Percentiles rank a stretch among this genome's conserved stretches.
Conservation (phyloP, 2,113 vertebrate species). For the Poeciliopsis prolifica region DNA sequence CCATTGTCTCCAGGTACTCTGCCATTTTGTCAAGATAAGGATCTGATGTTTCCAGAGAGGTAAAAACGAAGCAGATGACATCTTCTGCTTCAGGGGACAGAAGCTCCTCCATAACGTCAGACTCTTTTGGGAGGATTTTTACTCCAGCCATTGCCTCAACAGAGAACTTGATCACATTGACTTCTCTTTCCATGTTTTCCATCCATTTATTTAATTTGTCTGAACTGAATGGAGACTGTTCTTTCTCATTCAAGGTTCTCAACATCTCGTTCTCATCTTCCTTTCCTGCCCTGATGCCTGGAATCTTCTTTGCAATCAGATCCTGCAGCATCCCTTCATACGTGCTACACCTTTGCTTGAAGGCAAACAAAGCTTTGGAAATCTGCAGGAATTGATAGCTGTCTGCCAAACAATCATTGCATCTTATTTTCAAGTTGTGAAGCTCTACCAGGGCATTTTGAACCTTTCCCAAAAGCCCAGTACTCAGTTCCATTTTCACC, state of each 20-base stretch:
- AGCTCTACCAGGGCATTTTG: neutral
- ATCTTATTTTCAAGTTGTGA: neutral
- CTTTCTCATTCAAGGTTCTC: neutral
- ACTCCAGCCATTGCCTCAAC: neutral
- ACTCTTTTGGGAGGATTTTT: neutral
- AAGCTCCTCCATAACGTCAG: neutral
- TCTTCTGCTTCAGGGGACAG: neutral
- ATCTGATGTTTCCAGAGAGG: slow-evolving; percentile 12
- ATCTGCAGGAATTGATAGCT: slow-evolving; percentile 30
- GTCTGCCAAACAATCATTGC: slow-evolving; percentile 34
- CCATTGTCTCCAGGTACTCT: neutral
- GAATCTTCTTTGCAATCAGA: neutral
- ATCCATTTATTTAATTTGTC: slow-evolving; percentile 17
- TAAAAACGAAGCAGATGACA: slow-evolving; percentile 43
- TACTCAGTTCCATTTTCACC: neutral
- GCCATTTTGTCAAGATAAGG: slow-evolving; percentile 1
- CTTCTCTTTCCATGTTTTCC: slow-evolving; percentile 8
- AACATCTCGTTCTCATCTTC: slow-evolving; percentile 18
- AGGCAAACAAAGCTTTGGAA: slow-evolving; percentile 5
- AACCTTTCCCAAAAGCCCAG: neutral
- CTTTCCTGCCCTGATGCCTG: slow-evolving; percentile 11
- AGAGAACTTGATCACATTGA: slow-evolving; percentile 25
- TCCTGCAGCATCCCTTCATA: neutral
- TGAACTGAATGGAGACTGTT: neutral
- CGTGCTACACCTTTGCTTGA: neutral